phyloP scores from a whole-genome alignment of 2,113 vertebrate genomes.

The Oncorhynchus gorbuscha region DNA sequence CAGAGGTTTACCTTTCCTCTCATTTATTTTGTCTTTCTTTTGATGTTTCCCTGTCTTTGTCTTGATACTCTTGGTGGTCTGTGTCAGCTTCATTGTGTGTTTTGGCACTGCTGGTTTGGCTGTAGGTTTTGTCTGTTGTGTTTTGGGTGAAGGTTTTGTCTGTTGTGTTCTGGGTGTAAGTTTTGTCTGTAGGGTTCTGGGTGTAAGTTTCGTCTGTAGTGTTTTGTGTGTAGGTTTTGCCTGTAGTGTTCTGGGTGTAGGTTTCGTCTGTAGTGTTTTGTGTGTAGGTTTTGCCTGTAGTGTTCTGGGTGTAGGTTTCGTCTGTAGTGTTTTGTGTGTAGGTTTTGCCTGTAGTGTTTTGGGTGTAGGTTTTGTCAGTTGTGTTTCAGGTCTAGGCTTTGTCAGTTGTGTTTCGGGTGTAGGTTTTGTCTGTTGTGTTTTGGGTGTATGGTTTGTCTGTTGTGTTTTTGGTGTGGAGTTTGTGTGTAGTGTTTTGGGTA shows the following conservation, averaged over 20 bases:
- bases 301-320: background rate
- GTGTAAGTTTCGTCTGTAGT: background rate
- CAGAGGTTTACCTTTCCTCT: conserved; percentile 15
- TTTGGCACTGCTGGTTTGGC: conserved; percentile 10
- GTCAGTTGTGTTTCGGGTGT: background rate
- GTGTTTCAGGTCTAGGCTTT: no score
- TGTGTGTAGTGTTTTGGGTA: no score
- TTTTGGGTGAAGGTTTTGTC: background rate
- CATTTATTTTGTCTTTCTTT: conserved; percentile 32
- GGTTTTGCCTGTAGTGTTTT: background rate
- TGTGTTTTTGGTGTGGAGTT: no score
- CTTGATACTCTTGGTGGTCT: conserved; percentile 27
- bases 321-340: background rate
- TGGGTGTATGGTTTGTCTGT: background rate
- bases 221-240: background rate
- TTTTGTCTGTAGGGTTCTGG: background rate
- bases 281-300: conserved; percentile 10
- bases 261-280: background rate
- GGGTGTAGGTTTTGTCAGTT: background rate
- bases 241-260: background rate
- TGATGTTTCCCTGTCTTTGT: conserved; percentile 17
- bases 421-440: background rate
- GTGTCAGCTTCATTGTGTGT: background rate
- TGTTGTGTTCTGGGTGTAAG: background rate
- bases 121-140: background rate